Evolutionary conservation across 35 echinoderm and acorn worm genomes (phyloP).

Genomic region (Lytechinus pictus): DNA sequence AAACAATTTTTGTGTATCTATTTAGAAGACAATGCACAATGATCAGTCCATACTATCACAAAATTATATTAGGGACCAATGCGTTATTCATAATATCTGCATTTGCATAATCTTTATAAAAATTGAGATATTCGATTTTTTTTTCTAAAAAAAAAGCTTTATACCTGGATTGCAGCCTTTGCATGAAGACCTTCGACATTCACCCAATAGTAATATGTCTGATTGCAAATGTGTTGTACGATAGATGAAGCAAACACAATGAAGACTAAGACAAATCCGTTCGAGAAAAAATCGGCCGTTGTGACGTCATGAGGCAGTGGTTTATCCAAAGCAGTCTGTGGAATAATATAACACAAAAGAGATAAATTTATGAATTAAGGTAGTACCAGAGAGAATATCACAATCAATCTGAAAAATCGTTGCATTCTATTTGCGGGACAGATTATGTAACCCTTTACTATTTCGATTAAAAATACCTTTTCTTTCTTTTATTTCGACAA

Average conservation of each 20-base stretch:
- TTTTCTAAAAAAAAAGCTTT: not conserved
- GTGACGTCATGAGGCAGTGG: not conserved
- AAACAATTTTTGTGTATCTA: too few relatives aligned
- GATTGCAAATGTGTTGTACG: not conserved
- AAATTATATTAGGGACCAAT: too few relatives aligned
- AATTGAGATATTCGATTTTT: not conserved
- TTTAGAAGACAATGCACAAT: not conserved
- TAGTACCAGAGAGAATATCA: too few relatives aligned
- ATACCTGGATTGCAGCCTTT: constrained; percentile 52
- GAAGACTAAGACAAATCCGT: constrained; percentile 49
- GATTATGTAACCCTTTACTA: too few relatives aligned
- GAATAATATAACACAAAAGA: too few relatives aligned
- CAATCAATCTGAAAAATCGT: too few relatives aligned
- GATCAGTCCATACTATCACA: not conserved
- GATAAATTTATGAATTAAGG: too few relatives aligned
- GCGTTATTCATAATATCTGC: too few relatives aligned
- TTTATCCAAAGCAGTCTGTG: not conserved
- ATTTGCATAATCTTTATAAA: too few relatives aligned
- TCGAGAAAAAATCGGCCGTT: constrained; percentile 49
- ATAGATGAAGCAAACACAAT: constrained; percentile 19
- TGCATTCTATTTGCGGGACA: too few relatives aligned
- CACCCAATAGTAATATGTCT: constrained; percentile 20
- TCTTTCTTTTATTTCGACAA: too few relatives aligned
- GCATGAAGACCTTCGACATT: constrained; percentile 22
- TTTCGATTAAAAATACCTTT: too few relatives aligned